Base-by-base conservation (phyloP, 2,113 vertebrate species). In the Pachypanchax playfairii region DNA sequence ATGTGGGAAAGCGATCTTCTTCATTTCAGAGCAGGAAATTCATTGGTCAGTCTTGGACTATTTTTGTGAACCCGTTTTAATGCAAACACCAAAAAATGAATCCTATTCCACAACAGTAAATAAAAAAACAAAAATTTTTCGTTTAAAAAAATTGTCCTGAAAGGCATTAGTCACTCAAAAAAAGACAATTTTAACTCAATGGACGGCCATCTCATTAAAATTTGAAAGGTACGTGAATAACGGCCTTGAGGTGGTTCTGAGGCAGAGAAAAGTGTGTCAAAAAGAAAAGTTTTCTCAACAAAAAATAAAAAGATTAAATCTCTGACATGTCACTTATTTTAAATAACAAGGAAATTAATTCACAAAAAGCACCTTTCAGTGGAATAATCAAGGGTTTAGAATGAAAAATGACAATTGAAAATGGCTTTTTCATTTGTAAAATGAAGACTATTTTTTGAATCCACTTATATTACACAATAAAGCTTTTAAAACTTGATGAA, bases 251-350 rank as follows among this genome's bases (percentile, higher is more conserved):
- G n/a, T 36, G 12, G 2, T 7, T 18, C 5, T 2, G 10, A 42
- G 13, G 5, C n/a, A 11, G 8, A 42, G 7, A 10, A 20, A 20
- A 10, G 14, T 39, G 15, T 17, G 7, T 6, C 2, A 41, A 36
- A 36, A 36, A 14, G 17, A n/a, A 18, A 18, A 2, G 5, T 1
- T 18, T 41, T n/a, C n/a, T 36, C 14, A 11, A 13, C 35, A 13
- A 36, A 14, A 36, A 14, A 36, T 14, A 33, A 33, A 10, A 10
- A 36, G 35, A 13, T 14, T 36, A 52, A 71, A 69, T 63, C 50
- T 55, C 54, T 79, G 70, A 70, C 55, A 73, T 67, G 22, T 56
- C 61, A 61, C 69, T 77, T 54, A 71, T 68, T 47, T 21, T 25
- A 64, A 72, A 70, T 28, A 70, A 14, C 13, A 79, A 69, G 68